Base-by-base conservation (phyloP, 1,140 invertebrate species). In the Macrocentrus cingulum region DNA sequence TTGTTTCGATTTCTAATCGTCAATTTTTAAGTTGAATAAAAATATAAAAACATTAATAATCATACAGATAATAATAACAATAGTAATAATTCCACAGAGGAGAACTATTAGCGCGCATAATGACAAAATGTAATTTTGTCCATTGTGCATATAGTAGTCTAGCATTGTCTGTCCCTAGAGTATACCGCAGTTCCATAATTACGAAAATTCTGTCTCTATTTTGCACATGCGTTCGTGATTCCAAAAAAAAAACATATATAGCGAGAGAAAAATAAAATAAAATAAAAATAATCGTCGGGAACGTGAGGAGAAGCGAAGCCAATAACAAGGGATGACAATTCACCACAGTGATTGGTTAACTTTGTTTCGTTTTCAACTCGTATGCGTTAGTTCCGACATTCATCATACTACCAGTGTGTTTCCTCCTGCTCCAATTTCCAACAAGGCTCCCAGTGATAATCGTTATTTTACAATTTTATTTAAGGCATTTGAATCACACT, bases 71-170 rank as follows among this genome's bases (percentile, higher is more conserved):
- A n/a, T n/a, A n/a, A n/a, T 34, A 11, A 23, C 23, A 19, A 19
- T 48, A 36, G 11, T 25, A 36, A 34, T 48, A 49, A 52, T 60
- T 63, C 52, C 49, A 34, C 46, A 67, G 64, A 67, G 68, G 65
- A 72, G 75, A 71, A 71, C 74, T 77, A 80, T 80, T 80, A 80
- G 74, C 77, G 76, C 77, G 75, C 68, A 77, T 80, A 80, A 80
- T 80, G 77, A 50, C 50, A 75, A 79, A 73, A 75, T 68, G 75
- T 66, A 69, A 76, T 72, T 72, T 69, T 73, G 66, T 66, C 16
- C 37, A 25, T 42, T 3, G 15, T 20, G 50, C 8, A 39, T 39
- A 13, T 11, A 39, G 36, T 13, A 22, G n/a, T 18, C 32, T 37
- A 39, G 55, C 59, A 65, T 62, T 64, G 64, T 55, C 67, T 13